Evolutionary conservation across 2,113 vertebrate species (phyloP), one percentile per base, ranked within the genome.

Genomic region (Holacanthus passer): DNA sequence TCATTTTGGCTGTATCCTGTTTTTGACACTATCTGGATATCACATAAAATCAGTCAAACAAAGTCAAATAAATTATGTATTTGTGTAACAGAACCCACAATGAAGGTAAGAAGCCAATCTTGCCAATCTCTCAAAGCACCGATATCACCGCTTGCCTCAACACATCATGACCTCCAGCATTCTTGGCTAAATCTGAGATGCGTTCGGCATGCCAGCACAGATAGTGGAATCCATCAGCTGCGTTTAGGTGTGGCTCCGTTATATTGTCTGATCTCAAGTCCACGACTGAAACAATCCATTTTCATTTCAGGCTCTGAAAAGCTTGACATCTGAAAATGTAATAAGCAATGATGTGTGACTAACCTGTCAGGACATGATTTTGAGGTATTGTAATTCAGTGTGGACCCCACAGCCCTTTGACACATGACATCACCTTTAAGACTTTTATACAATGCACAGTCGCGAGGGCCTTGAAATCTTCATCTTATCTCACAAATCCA

Each of bases 151-250:
- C 77, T 78, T 81, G 85, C 35, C 58, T 73, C 31, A 43, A 60
- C 80, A 64, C 53, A 77, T 62, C 41, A 29, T 62, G 37, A 80
- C 50, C 48, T 31, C 11, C 20, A 65, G 35, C 31, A 17, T 31
- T 68, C 47, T 48, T 75, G 76, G 83, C 81, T 39, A 37, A 37
- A 65, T 67, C 24, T 71, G 20, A 62, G 41, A 66, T 13, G 62
- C 17, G 58, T 24, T 73, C 75, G 50, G 76, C 90, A 35, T 88
- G 89, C 79, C 85, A 53, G 81, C 79, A 84, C 86, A 91, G 63
- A 91, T 39, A 76, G 24, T 86, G 73, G 83, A 82, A 89, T 90
- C 73, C 52, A 74, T 84, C 67, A 53, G 32, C 22, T 76, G 60
- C 43, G 32, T 72, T 45, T 31, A 71, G 71, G 80, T 47, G 84